phyloP scores from a whole-genome alignment of 2,113 vertebrate species.

The Dicrurus megarhynchus region DNA sequence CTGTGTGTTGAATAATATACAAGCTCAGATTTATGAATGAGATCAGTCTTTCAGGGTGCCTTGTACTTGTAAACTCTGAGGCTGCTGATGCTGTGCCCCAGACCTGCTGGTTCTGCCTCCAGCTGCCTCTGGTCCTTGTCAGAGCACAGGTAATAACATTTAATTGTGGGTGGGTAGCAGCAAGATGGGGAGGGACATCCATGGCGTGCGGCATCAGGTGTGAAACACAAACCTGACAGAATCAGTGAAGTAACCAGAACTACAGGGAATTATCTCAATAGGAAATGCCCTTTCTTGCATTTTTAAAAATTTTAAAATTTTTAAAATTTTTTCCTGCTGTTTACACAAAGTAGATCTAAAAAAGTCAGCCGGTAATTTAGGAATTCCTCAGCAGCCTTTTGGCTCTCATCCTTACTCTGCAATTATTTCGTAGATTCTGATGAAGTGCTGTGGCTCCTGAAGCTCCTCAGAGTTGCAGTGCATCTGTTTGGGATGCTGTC shows the following conservation, averaged over 20 bases:
- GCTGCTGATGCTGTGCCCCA: neutral
- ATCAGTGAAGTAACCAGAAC: neutral
- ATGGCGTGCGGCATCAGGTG: accelerated
- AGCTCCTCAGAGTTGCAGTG: neutral
- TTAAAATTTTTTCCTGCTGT: neutral
- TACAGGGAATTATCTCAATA: neutral
- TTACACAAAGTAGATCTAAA: neutral
- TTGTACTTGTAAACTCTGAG: neutral
- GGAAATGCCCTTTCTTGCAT: neutral
- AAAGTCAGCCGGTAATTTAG: neutral
- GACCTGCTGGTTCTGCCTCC: neutral
- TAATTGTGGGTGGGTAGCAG: neutral
- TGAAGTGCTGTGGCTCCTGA: neutral
- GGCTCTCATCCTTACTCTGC: neutral
- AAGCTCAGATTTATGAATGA: neutral
- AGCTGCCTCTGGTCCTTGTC: neutral
- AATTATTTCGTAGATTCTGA: neutral
- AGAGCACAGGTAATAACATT: neutral
- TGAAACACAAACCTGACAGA: neutral
- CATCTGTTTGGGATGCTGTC: neutral
- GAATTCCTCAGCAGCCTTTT: neutral
- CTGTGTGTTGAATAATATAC: neutral
- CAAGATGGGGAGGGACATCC: neutral
- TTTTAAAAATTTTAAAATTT: neutral
- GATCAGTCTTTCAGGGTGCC: neutral